Evolutionary conservation across 2,888 invertebrate genomes (phyloP).

Genomic region (Tridacna crocea): DNA sequence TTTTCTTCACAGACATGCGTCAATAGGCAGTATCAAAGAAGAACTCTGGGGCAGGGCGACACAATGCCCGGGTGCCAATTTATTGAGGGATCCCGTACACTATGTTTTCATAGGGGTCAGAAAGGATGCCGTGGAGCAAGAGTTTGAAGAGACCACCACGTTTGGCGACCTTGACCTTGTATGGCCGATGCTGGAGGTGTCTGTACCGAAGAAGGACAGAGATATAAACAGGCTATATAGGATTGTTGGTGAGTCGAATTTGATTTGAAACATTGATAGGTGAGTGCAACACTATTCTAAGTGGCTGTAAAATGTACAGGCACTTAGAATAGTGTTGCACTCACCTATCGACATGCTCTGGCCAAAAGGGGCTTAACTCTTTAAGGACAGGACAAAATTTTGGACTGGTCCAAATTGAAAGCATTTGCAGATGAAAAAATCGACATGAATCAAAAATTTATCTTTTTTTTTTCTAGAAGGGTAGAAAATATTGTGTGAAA

Average conservation of each 20-base stretch:
- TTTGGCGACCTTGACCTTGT: slow-evolving; percentile 38
- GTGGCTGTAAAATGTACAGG: no score
- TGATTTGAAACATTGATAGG: no score
- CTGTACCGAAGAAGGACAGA: slow-evolving; percentile 36
- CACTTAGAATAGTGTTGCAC: no score
- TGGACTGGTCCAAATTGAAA: no score
- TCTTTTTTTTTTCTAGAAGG: no score
- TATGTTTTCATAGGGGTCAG: slow-evolving; percentile 59
- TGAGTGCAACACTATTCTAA: no score
- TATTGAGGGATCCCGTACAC: slow-evolving; percentile 38
- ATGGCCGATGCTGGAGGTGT: slow-evolving; percentile 47
- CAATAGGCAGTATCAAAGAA: slow-evolving; percentile 32
- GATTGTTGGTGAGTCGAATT: slow-evolving; percentile 27
- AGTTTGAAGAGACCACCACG: slow-evolving; percentile 34
- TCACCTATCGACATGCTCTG: no score
- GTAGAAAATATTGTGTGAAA: no score
- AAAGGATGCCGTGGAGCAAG: slow-evolving; percentile 39
- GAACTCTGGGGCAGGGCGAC: slow-evolving; percentile 48
- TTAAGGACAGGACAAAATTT: no score
- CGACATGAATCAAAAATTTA: no score
- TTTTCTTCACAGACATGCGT: slow-evolving; percentile 23
- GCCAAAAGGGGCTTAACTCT: no score
- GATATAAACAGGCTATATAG: slow-evolving; percentile 34
- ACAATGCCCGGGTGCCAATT: slow-evolving; percentile 45
- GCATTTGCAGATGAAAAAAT: no score